phyloP scores from a whole-genome alignment of 2,888 invertebrate species.

The Eupithecia subumbrata region DNA sequence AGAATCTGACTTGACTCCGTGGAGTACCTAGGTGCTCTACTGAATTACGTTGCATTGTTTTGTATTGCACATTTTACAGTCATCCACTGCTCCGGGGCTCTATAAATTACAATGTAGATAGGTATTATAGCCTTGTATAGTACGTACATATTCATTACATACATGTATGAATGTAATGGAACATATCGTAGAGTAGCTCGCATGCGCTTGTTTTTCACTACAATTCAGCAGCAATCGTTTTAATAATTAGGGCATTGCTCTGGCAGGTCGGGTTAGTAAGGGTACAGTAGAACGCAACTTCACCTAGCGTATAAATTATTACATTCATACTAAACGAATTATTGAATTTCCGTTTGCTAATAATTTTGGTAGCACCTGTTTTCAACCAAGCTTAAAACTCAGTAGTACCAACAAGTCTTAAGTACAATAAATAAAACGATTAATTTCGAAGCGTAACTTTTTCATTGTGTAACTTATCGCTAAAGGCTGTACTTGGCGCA shows the following conservation, averaged over 20 bases:
- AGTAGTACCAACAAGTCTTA: conserved; percentile 49
- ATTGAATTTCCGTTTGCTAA: conserved; percentile 36
- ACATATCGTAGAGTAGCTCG: background rate
- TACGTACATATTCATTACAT: no score
- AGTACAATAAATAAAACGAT: conserved; percentile 66
- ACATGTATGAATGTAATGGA: background rate
- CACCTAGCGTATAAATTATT: background rate
- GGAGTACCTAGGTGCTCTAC: conserved; percentile 47
- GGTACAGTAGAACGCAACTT: background rate
- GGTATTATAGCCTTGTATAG: conserved; percentile 2
- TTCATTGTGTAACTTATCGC: conserved; percentile 75
- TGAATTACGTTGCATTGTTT: conserved; percentile 68
- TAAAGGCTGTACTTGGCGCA: conserved; percentile 64
- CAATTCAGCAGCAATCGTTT: background rate
- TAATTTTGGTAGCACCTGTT: conserved; percentile 48
- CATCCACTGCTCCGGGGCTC: conserved; percentile 25
- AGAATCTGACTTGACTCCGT: conserved; percentile 30
- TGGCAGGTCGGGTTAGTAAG: background rate
- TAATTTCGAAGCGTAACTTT: conserved; percentile 69
- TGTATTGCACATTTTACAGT: conserved; percentile 61
- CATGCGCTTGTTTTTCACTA: conserved; percentile 1
- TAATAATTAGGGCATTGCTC: background rate
- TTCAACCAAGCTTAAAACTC: conserved; percentile 49
- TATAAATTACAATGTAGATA: conserved; percentile 26
- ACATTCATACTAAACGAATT: background rate